Conservation (phyloP, 2,797 vertebrate genomes). For the Peromyscus melanophrys region DNA sequence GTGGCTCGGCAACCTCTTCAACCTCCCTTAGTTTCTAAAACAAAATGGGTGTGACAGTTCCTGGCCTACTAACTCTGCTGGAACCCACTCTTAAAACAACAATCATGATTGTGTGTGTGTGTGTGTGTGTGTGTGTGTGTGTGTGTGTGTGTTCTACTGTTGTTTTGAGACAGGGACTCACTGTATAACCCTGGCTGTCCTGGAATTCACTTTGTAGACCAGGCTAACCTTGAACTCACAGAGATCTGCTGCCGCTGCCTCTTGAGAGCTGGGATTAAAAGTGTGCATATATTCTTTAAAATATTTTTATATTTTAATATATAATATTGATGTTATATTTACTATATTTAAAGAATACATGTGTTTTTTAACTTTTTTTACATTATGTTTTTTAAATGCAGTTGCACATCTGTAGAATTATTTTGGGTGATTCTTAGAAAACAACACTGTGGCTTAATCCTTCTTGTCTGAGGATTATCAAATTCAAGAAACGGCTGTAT, state of each 20-base stretch:
- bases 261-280: background rate
- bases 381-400: conserved; percentile 7
- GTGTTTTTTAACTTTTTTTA: too few relatives aligned
- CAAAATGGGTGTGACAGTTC: background rate
- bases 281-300: background rate
- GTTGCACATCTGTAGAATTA: conserved; percentile 3
- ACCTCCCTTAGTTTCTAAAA: background rate
- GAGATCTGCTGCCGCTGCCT: background rate
- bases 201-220: background rate
- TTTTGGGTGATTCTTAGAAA: conserved; percentile 42
- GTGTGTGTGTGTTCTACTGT: too few relatives aligned
- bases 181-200: too few relatives aligned
- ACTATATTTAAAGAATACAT: too few relatives aligned
- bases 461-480: background rate
- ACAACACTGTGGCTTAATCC: background rate
- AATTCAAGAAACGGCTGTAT: background rate
- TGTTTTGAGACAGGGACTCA: too few relatives aligned
- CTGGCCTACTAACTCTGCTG: conserved; percentile 23
- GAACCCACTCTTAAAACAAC: background rate
- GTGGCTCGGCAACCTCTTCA: background rate
- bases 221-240: too few relatives aligned
- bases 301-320: background rate
- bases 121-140: background rate
- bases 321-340: too few relatives aligned
- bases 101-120: background rate